Base-by-base conservation (phyloP, 2,888 invertebrate species). In the Perithous albicinctus region DNA sequence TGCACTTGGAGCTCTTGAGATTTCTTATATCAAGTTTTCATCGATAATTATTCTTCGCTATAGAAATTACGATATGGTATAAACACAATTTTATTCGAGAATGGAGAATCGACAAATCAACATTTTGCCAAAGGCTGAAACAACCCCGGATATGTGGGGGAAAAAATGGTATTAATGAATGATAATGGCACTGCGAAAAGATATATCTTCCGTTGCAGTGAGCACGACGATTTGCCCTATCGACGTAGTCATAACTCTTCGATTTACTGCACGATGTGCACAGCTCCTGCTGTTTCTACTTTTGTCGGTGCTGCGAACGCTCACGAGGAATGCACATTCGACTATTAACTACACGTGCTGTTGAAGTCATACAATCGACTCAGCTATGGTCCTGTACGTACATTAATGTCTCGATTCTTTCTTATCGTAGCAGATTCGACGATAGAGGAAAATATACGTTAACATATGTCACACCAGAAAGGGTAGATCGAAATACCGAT, bases 1-100 rank as follows among this genome's bases (percentile, higher is more conserved):
- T 20, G 20, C 23, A 63, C 10, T 6, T 5, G 46, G 10, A 10
- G 4, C n/a, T 43, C 32, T n/a, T 10, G 43, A 23, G 15, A 26
- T 79, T 70, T 32, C 38, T 56, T n/a, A 23, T 54, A 75, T 75
- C 38, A 56, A 26, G 41, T 74, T 70, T 78, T 38, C n/a, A n/a
- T n/a, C 48, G 56, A 78, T 75, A 78, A 82, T 74, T 56, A 54
- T 69, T 64, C 26, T 41, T 29, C 15, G 32, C 7, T 18, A 23
- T 35, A 10, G n/a, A 66, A 73, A 46, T 70, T 61, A 66, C 80
- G 76, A 79, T 72, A 63, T 59, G 74, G 80, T 56, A 74, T 69
- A 78, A 78, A 66, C 61, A 15, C 41, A n/a, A 61, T 5, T 32
- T 35, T 7, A 46, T 61, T 59, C 23, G 5, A n/a, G 41, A 54